A percentile compares a stretch with the other conserved stretches of the same genome.
These are phyloP conservation scores for Helostoma temminkii DNA, from an alignment of 2,797 vertebrate genomes.

Conservation along the genomic window DNA sequence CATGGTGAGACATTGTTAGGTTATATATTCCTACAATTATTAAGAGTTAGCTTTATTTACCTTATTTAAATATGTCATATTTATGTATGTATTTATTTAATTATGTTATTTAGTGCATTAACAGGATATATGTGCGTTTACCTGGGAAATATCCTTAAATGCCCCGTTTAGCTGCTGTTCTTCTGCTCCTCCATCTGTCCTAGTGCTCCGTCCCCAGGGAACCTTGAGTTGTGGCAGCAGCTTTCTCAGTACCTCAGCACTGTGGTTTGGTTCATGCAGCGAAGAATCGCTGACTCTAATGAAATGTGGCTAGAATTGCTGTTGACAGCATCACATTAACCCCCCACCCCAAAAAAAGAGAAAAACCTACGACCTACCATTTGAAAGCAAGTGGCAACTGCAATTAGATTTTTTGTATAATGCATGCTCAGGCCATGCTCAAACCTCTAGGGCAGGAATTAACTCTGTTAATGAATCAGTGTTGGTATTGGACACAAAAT, in stretches of 20 bases:
- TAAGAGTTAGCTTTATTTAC: too few relatives aligned
- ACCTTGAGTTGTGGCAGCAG: not conserved
- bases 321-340: not conserved
- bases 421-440: not conserved
- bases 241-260: conserved; percentile 10
- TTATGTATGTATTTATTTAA: too few relatives aligned
- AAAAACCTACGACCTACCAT: too few relatives aligned
- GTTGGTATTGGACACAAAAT: too few relatives aligned
- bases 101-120: too few relatives aligned
- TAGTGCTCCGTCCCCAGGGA: not conserved
- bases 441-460: not conserved
- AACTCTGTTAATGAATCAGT: too few relatives aligned
- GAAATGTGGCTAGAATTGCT: not conserved
- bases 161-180: not conserved
- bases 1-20: too few relatives aligned
- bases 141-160: not conserved
- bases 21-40: too few relatives aligned
- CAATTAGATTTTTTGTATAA: not conserved
- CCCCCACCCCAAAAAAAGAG: too few relatives aligned
- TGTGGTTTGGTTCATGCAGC: not conserved
- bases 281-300: not conserved
- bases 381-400: not conserved
- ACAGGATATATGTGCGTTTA: not conserved
- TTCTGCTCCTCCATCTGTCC: conserved; percentile 24
- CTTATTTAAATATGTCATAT: too few relatives aligned